Evolutionary conservation across 2,797 vertebrate genomes (phyloP).

Genomic region (Pipistrellus pipistrellus): DNA sequence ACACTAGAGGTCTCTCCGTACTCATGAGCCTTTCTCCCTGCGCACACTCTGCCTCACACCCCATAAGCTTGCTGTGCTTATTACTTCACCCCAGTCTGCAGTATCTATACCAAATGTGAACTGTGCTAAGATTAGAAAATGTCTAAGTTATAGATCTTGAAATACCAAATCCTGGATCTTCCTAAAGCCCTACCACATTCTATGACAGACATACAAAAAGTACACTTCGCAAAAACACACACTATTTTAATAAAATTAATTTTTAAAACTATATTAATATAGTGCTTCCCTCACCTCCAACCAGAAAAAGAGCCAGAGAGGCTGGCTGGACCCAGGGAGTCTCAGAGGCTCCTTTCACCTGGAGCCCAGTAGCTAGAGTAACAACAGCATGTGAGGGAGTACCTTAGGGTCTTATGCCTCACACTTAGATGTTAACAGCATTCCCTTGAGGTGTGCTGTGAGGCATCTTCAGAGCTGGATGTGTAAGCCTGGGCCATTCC

Average conservation of each 20-base stretch:
- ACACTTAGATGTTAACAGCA: background rate
- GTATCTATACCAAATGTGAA: background rate
- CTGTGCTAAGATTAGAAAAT: constrained; percentile 15
- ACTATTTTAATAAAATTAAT: background rate
- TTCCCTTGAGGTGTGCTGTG: rapidly evolving
- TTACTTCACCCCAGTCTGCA: background rate
- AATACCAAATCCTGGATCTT: background rate
- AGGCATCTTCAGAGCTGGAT: background rate
- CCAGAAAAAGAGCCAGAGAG: background rate
- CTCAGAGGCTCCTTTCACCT: background rate
- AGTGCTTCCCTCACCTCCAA: rapidly evolving
- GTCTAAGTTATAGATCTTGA: background rate
- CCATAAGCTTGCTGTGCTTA: background rate
- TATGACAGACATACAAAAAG: background rate
- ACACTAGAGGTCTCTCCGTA: constrained; percentile 76
- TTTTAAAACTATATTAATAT: background rate
- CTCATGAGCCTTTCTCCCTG: background rate
- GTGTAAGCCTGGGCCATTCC: background rate
- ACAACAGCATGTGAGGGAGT: background rate
- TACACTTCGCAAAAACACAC: background rate
- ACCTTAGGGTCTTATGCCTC: background rate
- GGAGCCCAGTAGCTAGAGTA: background rate
- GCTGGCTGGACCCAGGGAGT: background rate
- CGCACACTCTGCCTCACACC: background rate
- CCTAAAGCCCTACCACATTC: background rate